Percentiles rank a stretch among this genome's conserved stretches.
These are phyloP conservation scores for Nemoura dubitans DNA, from an alignment of 2,888 invertebrate genomes.

Conservation along the genomic window DNA sequence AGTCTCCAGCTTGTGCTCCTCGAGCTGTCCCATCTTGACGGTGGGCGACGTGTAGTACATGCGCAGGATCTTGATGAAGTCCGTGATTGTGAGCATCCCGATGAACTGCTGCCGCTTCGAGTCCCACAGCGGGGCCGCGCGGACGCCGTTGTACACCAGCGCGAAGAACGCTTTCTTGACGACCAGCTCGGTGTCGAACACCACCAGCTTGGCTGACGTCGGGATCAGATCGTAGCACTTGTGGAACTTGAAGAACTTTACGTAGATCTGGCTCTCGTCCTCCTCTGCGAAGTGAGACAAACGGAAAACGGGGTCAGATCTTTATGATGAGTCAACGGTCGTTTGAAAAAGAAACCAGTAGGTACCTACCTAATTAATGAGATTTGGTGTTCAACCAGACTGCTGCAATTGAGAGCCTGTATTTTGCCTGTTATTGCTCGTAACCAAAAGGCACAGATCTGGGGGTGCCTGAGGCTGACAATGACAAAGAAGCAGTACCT, in stretches of 20 bases:
- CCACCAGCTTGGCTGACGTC: constrained; percentile 98
- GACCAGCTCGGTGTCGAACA: constrained; percentile 97
- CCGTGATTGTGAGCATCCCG: constrained; percentile 99
- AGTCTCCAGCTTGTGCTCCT: constrained; percentile 95
- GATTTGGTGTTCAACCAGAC: too few species aligned
- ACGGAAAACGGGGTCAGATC: too few species aligned
- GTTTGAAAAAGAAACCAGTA: constrained; percentile 36
- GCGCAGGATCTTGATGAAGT: constrained; percentile 97
- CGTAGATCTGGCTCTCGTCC: constrained; percentile 96
- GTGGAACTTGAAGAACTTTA: constrained; percentile 99
- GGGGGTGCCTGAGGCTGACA: too few species aligned
- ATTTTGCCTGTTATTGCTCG: too few species aligned
- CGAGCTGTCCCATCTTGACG: constrained; percentile 94
- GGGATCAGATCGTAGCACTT: constrained; percentile 99
- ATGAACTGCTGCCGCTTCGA: constrained; percentile 90
- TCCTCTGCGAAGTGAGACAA: constrained; percentile 77
- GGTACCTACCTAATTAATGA: too few species aligned
- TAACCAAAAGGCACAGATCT: too few species aligned
- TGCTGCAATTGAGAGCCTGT: too few species aligned
- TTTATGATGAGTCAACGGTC: too few species aligned
- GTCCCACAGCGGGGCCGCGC: constrained; percentile 98
- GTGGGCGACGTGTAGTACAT: constrained; percentile 96
- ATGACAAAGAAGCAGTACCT: too few species aligned
- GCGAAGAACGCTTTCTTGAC: constrained; percentile 99
- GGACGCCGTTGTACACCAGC: constrained; percentile 97